phyloP scores from a whole-genome alignment of 2,113 vertebrate genomes.

The Hyaena hyaena region DNA sequence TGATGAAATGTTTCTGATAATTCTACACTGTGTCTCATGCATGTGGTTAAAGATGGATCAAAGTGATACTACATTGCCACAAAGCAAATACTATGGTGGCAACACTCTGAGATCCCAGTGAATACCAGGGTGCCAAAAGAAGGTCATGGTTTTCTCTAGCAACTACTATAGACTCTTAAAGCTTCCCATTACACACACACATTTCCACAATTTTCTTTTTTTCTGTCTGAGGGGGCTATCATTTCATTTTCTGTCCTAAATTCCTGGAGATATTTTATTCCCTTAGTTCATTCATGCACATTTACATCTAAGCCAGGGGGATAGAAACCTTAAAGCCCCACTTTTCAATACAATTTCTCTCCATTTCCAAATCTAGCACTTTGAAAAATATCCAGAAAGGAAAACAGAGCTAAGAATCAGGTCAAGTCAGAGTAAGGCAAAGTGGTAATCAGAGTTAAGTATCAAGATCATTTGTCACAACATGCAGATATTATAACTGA shows the following conservation, averaged over 20 bases:
- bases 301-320: background rate
- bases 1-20: background rate
- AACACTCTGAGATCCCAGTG: background rate
- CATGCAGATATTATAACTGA: background rate
- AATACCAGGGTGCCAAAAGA: background rate
- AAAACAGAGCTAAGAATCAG: background rate
- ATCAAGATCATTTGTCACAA: background rate
- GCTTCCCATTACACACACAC: background rate
- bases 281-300: background rate
- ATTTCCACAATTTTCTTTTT: background rate
- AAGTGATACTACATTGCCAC: background rate
- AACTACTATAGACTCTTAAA: background rate
- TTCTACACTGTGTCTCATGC: background rate
- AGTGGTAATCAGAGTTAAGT: background rate
- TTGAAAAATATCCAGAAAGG: slow-evolving; percentile 35
- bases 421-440: background rate
- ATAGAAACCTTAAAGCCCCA: slow-evolving; percentile 2
- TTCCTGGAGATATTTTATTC: background rate
- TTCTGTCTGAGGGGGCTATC: background rate
- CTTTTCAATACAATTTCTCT: background rate
- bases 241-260: background rate
- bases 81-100: background rate
- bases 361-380: background rate
- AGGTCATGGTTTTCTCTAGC: background rate
- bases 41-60: slow-evolving; percentile 1